Base-by-base conservation (phyloP, 1,140 invertebrate species). In the Atta texana region DNA sequence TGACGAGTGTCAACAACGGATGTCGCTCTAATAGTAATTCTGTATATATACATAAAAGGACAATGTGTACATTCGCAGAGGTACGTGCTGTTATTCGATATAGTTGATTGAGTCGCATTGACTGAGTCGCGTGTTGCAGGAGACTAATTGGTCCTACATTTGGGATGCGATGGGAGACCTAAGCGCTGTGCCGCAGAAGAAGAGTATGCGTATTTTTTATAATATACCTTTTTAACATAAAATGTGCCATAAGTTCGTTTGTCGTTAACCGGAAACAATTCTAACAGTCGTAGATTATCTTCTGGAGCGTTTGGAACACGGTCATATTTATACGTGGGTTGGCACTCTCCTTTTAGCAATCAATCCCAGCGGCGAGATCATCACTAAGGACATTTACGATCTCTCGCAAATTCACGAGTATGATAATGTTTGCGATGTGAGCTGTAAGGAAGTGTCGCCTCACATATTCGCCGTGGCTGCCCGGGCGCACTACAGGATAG, bases 301-400 rank as follows among this genome's bases (percentile, higher is more conserved):
- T 63, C 78, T 93, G 55, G 89, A 78, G 4, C 91, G 94, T 5
- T 55, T 93, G 8, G 85, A 92, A 72, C 78, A 69, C 7, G 92
- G 90, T 72, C 81, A 91, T 68, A 91, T 93, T 88, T 94, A 94
- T 78, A 95, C 94, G 4, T 95, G 94, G 94, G 91, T 94, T n/a
- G 94, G 93, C 18, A 90, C 91, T 0, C 55, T 94, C 7, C 89
- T 94, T 1, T 59, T 95, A 0, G 91, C 93, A 18, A 64, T 94
- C 53, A 95, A 95, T 68, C 94, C 94, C 28, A 87, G 78, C 6
- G 89, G 91, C 59, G 86, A 87, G 61, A 61, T 59, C 6, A 28
- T 51, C 28, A 86, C 63, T 5, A 51, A 21, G 1, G 18, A 86
- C 57, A 80, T 88, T n/a, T 90, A 87, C 12, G n/a, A 81, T 49